A percentile compares a stretch with the other conserved stretches of the same genome.
These are phyloP conservation scores for Terebella lapidaria DNA, from an alignment of 2,888 invertebrate species.

Conservation along the genomic window DNA sequence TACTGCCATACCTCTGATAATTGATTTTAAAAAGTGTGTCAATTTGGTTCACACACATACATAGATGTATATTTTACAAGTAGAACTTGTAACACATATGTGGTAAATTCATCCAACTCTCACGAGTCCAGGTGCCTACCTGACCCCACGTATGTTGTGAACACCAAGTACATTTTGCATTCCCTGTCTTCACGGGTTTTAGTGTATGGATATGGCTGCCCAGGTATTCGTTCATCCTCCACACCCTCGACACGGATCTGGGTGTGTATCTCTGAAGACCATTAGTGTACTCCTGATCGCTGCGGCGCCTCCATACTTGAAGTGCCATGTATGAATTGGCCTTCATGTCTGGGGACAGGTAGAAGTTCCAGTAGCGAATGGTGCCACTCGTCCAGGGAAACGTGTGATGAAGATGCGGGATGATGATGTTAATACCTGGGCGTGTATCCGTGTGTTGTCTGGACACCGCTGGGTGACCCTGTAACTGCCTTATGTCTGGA, in stretches of 20 bases:
- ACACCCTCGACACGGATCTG: background rate
- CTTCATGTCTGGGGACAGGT: conserved; percentile 1
- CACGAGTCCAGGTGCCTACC: too few relatives aligned
- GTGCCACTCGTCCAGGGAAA: conserved; percentile 7
- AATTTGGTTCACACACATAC: too few relatives aligned
- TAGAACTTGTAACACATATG: too few relatives aligned
- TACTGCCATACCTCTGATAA: background rate
- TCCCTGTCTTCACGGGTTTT: background rate
- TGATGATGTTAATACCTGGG: conserved; percentile 1
- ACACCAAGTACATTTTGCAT: background rate
- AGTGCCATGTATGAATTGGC: background rate
- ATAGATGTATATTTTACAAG: too few relatives aligned
- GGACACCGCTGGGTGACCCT: conserved; percentile 10
- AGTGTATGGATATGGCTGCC: background rate
- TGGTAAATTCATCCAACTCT: too few relatives aligned
- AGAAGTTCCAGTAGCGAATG: conserved; percentile 10
- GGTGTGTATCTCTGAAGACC: background rate
- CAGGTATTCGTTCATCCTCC: background rate
- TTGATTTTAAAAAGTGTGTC: too few relatives aligned
- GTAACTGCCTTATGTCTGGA: conserved; percentile 5
- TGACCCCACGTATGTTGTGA: background rate
- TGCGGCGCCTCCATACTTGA: conserved; percentile 8
- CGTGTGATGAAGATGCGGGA: conserved; percentile 8
- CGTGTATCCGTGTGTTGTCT: conserved; percentile 6
- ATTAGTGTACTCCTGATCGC: conserved; percentile 5